A percentile compares a stretch with the other conserved stretches of the same genome.
These are phyloP conservation scores for Egretta garzetta DNA, from an alignment of 2,113 vertebrate genomes.

Conservation along the genomic window DNA sequence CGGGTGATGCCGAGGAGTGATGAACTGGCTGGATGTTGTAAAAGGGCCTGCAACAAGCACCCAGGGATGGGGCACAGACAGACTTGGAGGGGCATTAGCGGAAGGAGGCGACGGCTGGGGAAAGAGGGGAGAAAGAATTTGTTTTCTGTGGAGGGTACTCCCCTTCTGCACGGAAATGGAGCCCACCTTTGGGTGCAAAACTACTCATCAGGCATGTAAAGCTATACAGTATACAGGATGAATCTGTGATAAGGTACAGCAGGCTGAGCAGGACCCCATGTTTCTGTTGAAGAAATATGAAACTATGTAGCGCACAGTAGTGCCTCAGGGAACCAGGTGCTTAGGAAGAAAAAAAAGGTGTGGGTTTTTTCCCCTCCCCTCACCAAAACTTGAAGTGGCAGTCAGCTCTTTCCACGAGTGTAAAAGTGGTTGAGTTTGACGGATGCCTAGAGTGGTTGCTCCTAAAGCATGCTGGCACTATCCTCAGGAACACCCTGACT, in stretches of 20 bases:
- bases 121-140: neutral
- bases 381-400: neutral
- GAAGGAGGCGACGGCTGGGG: neutral
- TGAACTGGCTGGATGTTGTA: neutral
- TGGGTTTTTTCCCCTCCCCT: rapidly evolving
- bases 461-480: neutral
- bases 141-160: neutral
- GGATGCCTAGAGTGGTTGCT: neutral
- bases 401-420: neutral
- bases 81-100: neutral
- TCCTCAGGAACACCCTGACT: neutral
- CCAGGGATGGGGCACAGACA: neutral
- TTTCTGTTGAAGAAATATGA: neutral
- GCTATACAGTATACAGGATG: neutral
- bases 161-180: neutral
- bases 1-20: neutral
- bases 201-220: neutral
- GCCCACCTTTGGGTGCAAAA: neutral
- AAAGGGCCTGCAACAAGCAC: neutral
- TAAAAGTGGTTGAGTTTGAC: neutral
- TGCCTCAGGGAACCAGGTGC: neutral
- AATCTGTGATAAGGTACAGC: neutral
- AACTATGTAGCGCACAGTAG: neutral
- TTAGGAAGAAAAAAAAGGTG: neutral
- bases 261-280: neutral